Percentiles rank a stretch among this genome's conserved stretches.
phyloP scores from a whole-genome alignment of 2,113 vertebrate species.

The Ceyx melanurus region DNA sequence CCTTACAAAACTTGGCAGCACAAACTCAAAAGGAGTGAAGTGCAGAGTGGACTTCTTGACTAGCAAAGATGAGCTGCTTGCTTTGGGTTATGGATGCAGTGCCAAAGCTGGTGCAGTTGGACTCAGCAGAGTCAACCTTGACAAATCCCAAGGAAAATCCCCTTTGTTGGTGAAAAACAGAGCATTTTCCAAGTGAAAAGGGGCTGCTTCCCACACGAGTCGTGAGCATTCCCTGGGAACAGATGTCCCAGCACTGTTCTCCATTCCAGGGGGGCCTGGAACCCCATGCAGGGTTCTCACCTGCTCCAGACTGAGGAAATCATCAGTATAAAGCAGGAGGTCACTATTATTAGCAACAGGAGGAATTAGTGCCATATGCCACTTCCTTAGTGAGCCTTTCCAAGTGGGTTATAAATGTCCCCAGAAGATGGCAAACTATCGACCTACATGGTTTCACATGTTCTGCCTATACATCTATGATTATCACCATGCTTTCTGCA shows the following conservation, averaged over 20 bases:
- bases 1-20: conserved; percentile 15
- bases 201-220: neutral
- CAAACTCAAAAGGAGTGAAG: neutral
- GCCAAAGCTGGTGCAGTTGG: neutral
- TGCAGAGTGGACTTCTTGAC: neutral
- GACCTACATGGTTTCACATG: conserved; percentile 12
- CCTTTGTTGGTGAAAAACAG: neutral
- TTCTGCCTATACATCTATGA: conserved; percentile 14
- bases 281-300: neutral
- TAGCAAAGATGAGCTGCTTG: neutral
- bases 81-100: neutral
- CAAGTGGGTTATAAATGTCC: conserved; percentile 44
- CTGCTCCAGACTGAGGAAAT: neutral
- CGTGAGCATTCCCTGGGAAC: conserved; percentile 35
- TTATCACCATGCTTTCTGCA: conserved; percentile 44
- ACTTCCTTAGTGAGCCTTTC: conserved; percentile 19
- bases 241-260: conserved; percentile 57
- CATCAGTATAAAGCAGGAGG: neutral
- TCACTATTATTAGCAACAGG: conserved; percentile 36
- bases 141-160: conserved; percentile 1
- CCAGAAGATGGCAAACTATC: conserved; percentile 3
- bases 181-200: conserved; percentile 33
- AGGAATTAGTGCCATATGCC: conserved; percentile 21
- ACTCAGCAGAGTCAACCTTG: neutral
- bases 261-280: neutral